Evolutionary conservation across 2,797 vertebrate species (phyloP), one percentile per base, ranked within the genome.

Genomic region (Capromys pilorides): DNA sequence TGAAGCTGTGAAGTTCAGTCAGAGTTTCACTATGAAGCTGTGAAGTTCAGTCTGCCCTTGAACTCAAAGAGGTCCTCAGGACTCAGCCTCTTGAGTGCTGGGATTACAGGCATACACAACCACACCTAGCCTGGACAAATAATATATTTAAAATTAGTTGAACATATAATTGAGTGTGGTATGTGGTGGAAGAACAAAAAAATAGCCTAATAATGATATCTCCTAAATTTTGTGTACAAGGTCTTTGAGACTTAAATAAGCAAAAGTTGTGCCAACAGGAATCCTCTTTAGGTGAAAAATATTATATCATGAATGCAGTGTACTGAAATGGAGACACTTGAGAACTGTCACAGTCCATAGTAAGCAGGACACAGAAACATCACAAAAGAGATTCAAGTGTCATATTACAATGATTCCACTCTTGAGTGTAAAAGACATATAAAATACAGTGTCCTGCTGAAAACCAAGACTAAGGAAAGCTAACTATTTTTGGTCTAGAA

Each of bases 271-370:
- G 31, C 84, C 87, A 95, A 54, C 51, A 93, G 64, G 49, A 94
- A 61, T 94, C 9, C 12, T 77, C 77, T 91, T 92, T 87, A 83
- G 45, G 75, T 94, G 73, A 88, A 95, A 93, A 96, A 89, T 45
- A 75, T 28, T 14, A 4, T 92, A 54, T 90, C 62, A 88, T 57
- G 61, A 95, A 41, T 93, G 33, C 4, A n/a, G 8, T 90, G 49
- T 91, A 54, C 71, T 39, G 79, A 96, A 91, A 87, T 91, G 84
- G 79, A 88, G 84, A 88, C 45, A 71, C 11, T 82, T 28, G 54
- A 88, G 67, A 69, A 26, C 31, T 91, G 67, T 95, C 79, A 87
- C 33, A 87, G 41, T 85, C 45, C 49, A 45, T 94, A 26, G 64
- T 86, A 91, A 51, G 31, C 61, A 95, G 36, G 93, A 91, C 49